Conservation (phyloP, 2,113 vertebrate species). For the Cairina moschata region DNA sequence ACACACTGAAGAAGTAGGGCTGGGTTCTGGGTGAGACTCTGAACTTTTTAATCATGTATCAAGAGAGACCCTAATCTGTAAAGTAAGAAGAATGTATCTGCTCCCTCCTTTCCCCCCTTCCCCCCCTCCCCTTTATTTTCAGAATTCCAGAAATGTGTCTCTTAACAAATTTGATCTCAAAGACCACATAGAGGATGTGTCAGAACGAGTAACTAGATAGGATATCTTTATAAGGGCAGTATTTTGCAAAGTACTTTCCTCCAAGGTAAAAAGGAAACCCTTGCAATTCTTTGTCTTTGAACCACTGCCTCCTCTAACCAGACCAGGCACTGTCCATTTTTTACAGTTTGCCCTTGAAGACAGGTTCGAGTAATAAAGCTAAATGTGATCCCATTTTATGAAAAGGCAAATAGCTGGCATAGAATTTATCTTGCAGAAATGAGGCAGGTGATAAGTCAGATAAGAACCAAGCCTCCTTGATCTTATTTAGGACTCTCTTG, state of each 20-base stretch:
- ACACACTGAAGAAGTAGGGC: background rate
- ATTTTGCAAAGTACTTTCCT: background rate
- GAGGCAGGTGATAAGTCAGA: background rate
- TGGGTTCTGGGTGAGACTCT: background rate
- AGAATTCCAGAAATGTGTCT: background rate
- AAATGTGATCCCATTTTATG: background rate
- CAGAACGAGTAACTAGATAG: background rate
- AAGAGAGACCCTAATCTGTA: background rate
- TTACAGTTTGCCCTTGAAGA: background rate
- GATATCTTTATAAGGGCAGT: background rate
- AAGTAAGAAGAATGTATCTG: background rate
- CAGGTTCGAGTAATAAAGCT: background rate
- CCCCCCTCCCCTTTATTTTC: background rate
- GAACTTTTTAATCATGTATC: accelerated
- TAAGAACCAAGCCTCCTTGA: background rate
- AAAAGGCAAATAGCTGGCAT: background rate
- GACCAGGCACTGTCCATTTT: background rate
- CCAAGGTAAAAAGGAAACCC: background rate
- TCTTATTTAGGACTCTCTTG: background rate
- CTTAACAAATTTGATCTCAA: background rate
- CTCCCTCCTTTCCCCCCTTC: too few species aligned
- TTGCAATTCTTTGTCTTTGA: background rate
- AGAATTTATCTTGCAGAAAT: background rate
- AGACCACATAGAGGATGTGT: background rate
- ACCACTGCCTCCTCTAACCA: background rate